Conservation (phyloP, 2,113 vertebrate species). For the Callopanchax toddi region DNA sequence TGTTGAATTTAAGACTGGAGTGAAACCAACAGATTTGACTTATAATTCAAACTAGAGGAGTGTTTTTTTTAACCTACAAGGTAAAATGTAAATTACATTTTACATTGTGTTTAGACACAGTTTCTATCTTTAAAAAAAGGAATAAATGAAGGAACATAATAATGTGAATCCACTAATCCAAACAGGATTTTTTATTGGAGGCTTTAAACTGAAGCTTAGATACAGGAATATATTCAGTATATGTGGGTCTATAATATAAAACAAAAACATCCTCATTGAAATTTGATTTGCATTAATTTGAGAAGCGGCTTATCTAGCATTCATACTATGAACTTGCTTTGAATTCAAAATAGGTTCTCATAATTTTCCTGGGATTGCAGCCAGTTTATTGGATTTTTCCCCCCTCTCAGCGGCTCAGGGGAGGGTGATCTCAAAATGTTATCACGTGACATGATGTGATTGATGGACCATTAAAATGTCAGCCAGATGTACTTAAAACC, state of each 20-base stretch:
- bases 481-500: slow-evolving; percentile 74
- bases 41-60: too few species aligned
- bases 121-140: slow-evolving; percentile 32
- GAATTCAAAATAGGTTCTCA: slow-evolving; percentile 72
- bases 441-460: slow-evolving; percentile 70
- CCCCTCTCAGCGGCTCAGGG: slow-evolving; percentile 36
- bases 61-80: too few species aligned
- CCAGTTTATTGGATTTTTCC: slow-evolving; percentile 71
- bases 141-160: too few species aligned
- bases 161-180: slow-evolving; percentile 54
- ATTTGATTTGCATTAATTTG: slow-evolving; percentile 75
- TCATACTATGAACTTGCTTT: slow-evolving; percentile 72
- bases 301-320: slow-evolving; percentile 71
- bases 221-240: slow-evolving; percentile 49
- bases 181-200: slow-evolving; percentile 39
- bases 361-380: slow-evolving; percentile 71
- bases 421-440: slow-evolving; percentile 72
- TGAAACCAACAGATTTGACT: too few species aligned
- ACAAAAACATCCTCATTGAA: slow-evolving; percentile 70
- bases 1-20: neutral
- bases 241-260: slow-evolving; percentile 52
- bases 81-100: too few species aligned
- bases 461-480: slow-evolving; percentile 76
- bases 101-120: neutral
- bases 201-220: slow-evolving; percentile 52